These are phyloP conservation scores for Turritopsis dohrnii DNA, from an alignment of 30 jellyfish, hydroid and myxozoan species.

Conservation along the genomic window DNA sequence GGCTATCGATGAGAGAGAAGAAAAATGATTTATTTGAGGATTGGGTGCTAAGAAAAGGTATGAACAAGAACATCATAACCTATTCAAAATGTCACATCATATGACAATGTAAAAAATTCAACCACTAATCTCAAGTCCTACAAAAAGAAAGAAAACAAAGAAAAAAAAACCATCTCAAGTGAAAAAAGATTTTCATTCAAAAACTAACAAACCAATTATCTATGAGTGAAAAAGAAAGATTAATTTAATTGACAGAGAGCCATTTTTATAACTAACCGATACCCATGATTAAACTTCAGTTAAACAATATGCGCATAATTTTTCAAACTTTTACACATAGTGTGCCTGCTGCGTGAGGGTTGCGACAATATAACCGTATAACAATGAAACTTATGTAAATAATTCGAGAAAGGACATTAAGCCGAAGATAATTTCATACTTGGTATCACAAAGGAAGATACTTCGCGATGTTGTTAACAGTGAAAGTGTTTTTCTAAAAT, in stretches of 20 bases:
- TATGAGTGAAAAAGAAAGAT: background rate
- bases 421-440: background rate
- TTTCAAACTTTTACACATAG: slow-evolving; percentile 4
- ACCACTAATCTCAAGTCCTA: too few relatives aligned
- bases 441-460: background rate
- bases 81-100: too few relatives aligned
- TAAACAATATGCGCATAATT: background rate
- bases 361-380: background rate
- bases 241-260: background rate
- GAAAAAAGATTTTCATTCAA: background rate
- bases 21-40: too few relatives aligned
- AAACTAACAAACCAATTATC: background rate
- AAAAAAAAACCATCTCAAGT: background rate
- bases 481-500: background rate
- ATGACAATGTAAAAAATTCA: too few relatives aligned
- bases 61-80: too few relatives aligned
- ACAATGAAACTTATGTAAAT: background rate
- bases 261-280: background rate
- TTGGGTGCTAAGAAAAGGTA: too few relatives aligned
- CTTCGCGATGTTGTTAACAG: background rate
- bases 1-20: too few relatives aligned
- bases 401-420: background rate
- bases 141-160: too few relatives aligned
- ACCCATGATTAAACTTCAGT: slow-evolving; percentile 14
- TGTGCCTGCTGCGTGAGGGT: slow-evolving; percentile 1